A percentile compares a stretch with the other conserved stretches of the same genome.
phyloP scores from a whole-genome alignment of 2,113 vertebrate genomes.

The Oreochromis tanganicae region DNA sequence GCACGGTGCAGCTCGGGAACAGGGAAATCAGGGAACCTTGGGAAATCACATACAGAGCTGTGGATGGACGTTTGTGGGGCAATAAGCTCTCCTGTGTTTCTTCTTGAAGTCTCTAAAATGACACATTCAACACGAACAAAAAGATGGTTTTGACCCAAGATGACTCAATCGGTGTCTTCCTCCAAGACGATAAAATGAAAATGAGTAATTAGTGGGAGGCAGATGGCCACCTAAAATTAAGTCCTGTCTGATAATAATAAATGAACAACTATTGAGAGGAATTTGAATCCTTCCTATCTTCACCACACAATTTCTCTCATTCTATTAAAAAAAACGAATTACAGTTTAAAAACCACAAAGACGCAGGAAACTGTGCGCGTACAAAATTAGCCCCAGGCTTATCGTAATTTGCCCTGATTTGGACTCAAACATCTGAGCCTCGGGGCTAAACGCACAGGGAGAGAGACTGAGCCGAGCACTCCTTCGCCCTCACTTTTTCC shows the following conservation, averaged over 20 bases:
- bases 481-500: conserved; percentile 15
- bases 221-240: conserved; percentile 44
- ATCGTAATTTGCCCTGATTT: conserved; percentile 30
- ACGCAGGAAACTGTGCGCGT: conserved; percentile 5
- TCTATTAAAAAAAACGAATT: conserved; percentile 27
- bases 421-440: conserved; percentile 29
- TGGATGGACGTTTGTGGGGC: neutral
- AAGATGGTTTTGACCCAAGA: conserved; percentile 11
- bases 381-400: conserved; percentile 30
- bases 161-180: conserved; percentile 27
- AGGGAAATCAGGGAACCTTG: conserved; percentile 12
- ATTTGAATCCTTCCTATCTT: conserved; percentile 40
- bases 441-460: neutral
- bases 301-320: neutral
- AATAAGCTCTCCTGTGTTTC: conserved; percentile 18
- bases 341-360: conserved; percentile 10
- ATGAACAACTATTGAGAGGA: conserved; percentile 22
- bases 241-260: conserved; percentile 34
- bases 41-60: conserved; percentile 39
- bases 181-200: conserved; percentile 15
- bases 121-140: neutral
- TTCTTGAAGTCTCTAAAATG: neutral
- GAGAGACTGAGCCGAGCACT: neutral
- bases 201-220: conserved; percentile 35
- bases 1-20: neutral